phyloP scores from a whole-genome alignment of 1,140 invertebrate genomes.

The Panulirus ornatus region DNA sequence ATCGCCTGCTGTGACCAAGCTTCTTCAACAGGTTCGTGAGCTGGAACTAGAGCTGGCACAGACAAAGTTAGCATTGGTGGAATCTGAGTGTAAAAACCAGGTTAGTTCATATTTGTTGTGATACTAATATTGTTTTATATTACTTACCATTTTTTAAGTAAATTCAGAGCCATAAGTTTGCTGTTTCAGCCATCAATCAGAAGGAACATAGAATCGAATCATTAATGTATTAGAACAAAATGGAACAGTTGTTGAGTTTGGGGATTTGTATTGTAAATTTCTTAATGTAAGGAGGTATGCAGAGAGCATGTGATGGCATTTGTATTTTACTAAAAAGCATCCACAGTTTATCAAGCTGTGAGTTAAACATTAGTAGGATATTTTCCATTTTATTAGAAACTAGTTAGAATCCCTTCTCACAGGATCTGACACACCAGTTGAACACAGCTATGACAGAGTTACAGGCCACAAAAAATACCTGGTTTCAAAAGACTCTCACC shows the following conservation, averaged over 20 bases:
- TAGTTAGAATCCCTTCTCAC: constrained; percentile 48
- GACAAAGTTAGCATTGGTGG: constrained; percentile 97
- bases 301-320: too few relatives aligned
- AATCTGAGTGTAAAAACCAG: constrained; percentile 97
- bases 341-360: background rate
- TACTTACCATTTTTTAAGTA: background rate
- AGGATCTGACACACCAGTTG: constrained; percentile 96
- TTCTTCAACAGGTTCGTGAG: constrained; percentile 84
- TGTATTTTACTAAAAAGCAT: background rate
- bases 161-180: background rate
- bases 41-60: constrained; percentile 96
- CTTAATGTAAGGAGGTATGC: too few relatives aligned
- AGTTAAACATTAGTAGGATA: background rate
- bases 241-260: too few relatives aligned
- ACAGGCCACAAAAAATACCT: constrained; percentile 87
- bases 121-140: constrained; percentile 10
- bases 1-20: constrained; percentile 15
- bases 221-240: too few relatives aligned
- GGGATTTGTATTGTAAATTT: too few relatives aligned
- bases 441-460: constrained; percentile 89
- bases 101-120: constrained; percentile 78
- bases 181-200: background rate
- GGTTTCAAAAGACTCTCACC: constrained; percentile 92
- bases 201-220: too few relatives aligned
- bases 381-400: background rate